Base-by-base conservation (phyloP, 2,113 vertebrate species). In the Lynx canadensis region DNA sequence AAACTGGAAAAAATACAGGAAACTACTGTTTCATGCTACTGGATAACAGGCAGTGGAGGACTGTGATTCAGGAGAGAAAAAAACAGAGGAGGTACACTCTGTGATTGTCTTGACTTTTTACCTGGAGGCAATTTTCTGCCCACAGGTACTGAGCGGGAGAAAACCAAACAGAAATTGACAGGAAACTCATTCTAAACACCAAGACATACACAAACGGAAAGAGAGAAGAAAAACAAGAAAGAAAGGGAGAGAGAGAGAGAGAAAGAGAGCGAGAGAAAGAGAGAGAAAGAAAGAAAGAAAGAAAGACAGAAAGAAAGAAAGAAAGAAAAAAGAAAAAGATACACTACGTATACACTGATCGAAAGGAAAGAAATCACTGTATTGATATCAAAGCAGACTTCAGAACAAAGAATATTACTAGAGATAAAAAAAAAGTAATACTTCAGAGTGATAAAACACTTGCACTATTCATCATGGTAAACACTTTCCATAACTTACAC, bases 401-500 rank as follows among this genome's bases (percentile, higher is more conserved):
- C 48, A 57, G 69, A 48, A 41, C 36, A 55, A 69, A 18, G 60
- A 45, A 4, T 31, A 33, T 18, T 11, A 10, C 5, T 23, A 52
- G 7, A 25, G 21, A n/a, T 31, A 7, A 33, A 31, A 69, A 69
- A 57, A 41, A 23, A 7, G 50, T 50, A 25, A 0, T 27, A 4
- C 65, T 19, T 36, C 57, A 4, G 0, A 45, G 66, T 5, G 29
- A 21, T 1, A 21, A 78, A 21, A 29, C 38, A 74, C 57, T 25
- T 9, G 2, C 0, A 7, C 29, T 23, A 0, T 5, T n/a, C 27
- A 3, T 45, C 48, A 14, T 0, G 6, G 52, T 0, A 16, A 60
- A 16, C n/a, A n/a, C n/a, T 29, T 31, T 19, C n/a, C 12, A 18
- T 7, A 55, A 16, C 41, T 23, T 29, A 57, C 4, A 16, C 4